These are phyloP conservation scores for Meloidogyne floridensis DNA, from an alignment of 1,140 invertebrate genomes.

Conservation along the genomic window DNA sequence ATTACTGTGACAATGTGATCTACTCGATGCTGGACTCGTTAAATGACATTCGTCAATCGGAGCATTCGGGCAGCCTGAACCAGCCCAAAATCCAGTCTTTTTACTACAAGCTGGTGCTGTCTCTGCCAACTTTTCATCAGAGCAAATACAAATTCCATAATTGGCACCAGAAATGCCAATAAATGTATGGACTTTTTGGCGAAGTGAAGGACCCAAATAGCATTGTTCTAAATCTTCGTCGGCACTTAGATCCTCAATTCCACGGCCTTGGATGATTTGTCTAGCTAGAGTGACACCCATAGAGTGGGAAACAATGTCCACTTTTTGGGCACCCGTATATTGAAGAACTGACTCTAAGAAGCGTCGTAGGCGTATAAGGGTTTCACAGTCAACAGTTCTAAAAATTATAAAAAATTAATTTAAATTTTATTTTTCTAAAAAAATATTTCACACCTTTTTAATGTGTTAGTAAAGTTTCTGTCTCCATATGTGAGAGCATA, in stretches of 20 bases:
- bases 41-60: not conserved
- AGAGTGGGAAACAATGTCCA: constrained; percentile 55
- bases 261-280: constrained; percentile 51
- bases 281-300: constrained; percentile 58
- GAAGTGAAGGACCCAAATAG: constrained; percentile 27
- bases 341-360: constrained; percentile 53
- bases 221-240: constrained; percentile 5
- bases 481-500: constrained; percentile 57
- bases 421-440: not conserved
- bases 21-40: not conserved
- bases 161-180: constrained; percentile 43
- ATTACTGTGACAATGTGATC: constrained; percentile 1
- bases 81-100: constrained; percentile 24
- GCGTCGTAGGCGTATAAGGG: constrained; percentile 40
- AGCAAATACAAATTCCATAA: constrained; percentile 37
- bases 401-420: not conserved
- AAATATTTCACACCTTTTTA: constrained; percentile 14
- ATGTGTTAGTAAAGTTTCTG: constrained; percentile 33
- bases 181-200: constrained; percentile 32
- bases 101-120: constrained; percentile 27
- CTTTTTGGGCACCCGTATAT: constrained; percentile 44
- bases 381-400: constrained; percentile 40
- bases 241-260: constrained; percentile 8
- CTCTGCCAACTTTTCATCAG: constrained; percentile 12
- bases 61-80: not conserved